phyloP scores from a whole-genome alignment of 2,888 invertebrate species.

The Vannuccia rotundouncinata region DNA sequence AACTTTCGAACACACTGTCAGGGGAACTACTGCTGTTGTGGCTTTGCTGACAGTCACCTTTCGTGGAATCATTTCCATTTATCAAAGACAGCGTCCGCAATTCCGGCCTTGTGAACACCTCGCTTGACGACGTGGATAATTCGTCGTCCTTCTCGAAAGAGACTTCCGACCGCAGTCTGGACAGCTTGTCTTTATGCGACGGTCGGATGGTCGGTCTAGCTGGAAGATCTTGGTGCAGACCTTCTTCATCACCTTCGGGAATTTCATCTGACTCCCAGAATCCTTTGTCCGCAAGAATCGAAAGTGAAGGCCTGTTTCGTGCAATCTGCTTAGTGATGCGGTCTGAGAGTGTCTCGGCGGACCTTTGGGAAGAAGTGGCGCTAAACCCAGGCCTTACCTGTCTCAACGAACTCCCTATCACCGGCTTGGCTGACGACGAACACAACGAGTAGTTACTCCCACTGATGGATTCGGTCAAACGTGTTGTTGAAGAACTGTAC shows the following conservation, averaged over 20 bases:
- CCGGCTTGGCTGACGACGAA: not conserved
- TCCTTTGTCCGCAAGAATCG: constrained; percentile 33
- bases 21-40: not conserved
- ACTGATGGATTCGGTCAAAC: not conserved
- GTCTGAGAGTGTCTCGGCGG: not conserved
- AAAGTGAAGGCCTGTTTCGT: constrained; percentile 1
- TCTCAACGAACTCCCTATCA: not conserved
- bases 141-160: not conserved
- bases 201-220: no score
- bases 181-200: no score
- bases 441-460: not conserved
- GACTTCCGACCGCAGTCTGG: not conserved
- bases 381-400: not conserved
- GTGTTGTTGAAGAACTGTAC: not conserved
- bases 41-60: not conserved
- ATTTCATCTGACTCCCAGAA: not conserved
- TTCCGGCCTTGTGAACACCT: no score
- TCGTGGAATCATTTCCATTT: not conserved
- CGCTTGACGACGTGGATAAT: not conserved
- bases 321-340: not conserved
- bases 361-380: not conserved
- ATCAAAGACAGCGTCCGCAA: no score
- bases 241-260: not conserved
- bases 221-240: no score
- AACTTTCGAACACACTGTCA: not conserved